A percentile compares a stretch with the other conserved stretches of the same genome.
Evolutionary conservation across 2,888 invertebrate genomes (phyloP).

Genomic region (Epinotia ramella): DNA sequence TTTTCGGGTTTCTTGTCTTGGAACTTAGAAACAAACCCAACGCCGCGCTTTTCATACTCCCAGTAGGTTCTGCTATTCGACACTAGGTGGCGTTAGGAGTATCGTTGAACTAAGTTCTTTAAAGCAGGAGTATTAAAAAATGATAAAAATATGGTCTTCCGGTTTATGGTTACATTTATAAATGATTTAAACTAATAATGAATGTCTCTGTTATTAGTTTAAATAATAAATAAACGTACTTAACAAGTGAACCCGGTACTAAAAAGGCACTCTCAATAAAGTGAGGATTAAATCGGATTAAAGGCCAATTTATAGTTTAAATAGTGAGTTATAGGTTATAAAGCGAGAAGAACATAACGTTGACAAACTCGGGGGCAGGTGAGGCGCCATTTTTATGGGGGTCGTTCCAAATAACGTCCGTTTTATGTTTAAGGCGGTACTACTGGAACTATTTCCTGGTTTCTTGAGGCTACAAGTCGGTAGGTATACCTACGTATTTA

Average conservation of each 20-base stretch:
- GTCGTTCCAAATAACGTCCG: slow-evolving; percentile 32
- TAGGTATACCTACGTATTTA: no score
- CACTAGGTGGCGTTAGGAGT: slow-evolving; percentile 67
- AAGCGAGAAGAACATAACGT: slow-evolving; percentile 27
- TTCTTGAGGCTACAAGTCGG: background rate
- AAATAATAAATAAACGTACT: background rate
- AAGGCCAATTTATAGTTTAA: slow-evolving; percentile 35
- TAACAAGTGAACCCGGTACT: background rate
- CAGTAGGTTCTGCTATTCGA: slow-evolving; percentile 65
- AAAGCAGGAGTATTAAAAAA: background rate
- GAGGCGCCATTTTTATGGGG: slow-evolving; percentile 36
- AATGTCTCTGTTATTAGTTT: background rate
- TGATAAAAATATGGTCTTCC: background rate
- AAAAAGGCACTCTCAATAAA: slow-evolving; percentile 24
- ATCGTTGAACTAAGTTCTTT: slow-evolving; percentile 21
- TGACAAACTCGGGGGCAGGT: slow-evolving; percentile 35
- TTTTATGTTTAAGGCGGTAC: slow-evolving; percentile 28
- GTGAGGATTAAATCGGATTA: slow-evolving; percentile 34
- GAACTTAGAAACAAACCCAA: slow-evolving; percentile 10
- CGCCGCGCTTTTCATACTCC: background rate
- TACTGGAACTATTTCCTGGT: slow-evolving; percentile 12
- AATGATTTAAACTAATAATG: background rate
- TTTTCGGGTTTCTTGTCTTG: background rate
- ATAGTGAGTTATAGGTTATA: slow-evolving; percentile 37
- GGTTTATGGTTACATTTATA: background rate